Base-by-base conservation (phyloP, 2,888 invertebrate genomes). In the Exocentrus adspersus region DNA sequence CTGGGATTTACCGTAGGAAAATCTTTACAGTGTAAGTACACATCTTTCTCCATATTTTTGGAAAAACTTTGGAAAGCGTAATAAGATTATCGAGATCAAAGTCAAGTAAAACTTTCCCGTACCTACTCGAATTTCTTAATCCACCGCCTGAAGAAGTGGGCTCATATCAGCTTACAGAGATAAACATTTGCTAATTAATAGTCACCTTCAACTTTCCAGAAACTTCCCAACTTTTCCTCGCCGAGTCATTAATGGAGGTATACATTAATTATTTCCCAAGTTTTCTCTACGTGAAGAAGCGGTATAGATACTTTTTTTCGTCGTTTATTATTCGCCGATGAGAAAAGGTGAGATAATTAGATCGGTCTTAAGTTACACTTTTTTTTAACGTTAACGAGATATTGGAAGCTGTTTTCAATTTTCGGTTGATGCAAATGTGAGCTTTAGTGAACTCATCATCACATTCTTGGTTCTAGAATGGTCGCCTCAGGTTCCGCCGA, bases 211-310 rank as follows among this genome's bases (percentile, higher is more conserved):
- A n/a, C 9, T 46, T 46, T 46, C n/a, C 9, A 21, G 20, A 21
- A 46, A n/a, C 46, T 21, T 21, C 21, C 21, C n/a, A 46, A 46
- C 46, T 46, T 46, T 46, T 46, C 19, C 21, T 19, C 21, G 46
- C n/a, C 46, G 24, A 46, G 20, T 46, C 16, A 46, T 46, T 46
- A 46, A 46, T 46, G 46, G 21, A 10, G n/a, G 20, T 21, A n/a
- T n/a, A 21, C 46, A 46, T 46, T 46, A 20, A 46, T 46, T 46
- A 46, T 21, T 46, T 46, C 46, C n/a, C n/a, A 21, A 46, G 24
- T n/a, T 46, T 21, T 28, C 30, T 7, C 50, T 37, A 4, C 30
- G 16, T 30, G 4, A 24, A 30, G 24, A 30, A 30, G 10, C 50
- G 9, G 7, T 20, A 20, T 10, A 10, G 3, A 41, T 10, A 9